phyloP scores from a whole-genome alignment of 2,113 vertebrate genomes.

The Orcinus orca region DNA sequence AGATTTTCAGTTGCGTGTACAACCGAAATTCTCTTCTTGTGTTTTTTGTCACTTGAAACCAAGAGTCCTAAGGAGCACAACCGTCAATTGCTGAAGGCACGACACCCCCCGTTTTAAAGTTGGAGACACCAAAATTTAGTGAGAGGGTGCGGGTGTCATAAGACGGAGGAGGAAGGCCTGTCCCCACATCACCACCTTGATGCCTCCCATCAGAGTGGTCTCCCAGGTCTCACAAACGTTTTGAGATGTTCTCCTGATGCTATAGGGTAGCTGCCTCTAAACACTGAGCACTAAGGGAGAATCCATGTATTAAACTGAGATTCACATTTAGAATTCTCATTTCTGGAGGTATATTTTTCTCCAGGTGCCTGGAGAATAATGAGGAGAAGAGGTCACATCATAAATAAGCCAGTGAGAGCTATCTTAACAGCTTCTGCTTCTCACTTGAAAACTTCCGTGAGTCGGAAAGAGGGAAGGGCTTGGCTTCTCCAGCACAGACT shows the following conservation, averaged over 20 bases:
- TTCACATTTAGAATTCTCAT: background rate
- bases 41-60: background rate
- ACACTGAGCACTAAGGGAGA: background rate
- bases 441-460: accelerated
- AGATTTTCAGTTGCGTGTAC: accelerated
- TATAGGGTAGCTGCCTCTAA: background rate
- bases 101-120: accelerated
- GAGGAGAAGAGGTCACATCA: no score
- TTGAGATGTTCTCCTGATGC: background rate
- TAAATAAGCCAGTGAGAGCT: background rate
- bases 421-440: background rate
- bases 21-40: background rate
- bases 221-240: accelerated
- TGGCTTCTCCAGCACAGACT: background rate
- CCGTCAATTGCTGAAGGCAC: accelerated
- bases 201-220: accelerated
- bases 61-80: accelerated
- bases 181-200: accelerated
- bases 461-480: background rate
- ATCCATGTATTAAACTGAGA: accelerated
- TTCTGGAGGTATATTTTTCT: background rate
- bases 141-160: no score
- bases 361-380: background rate
- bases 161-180: background rate
- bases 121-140: accelerated